Evolutionary conservation across 2,888 invertebrate species (phyloP), one percentile per base, ranked within the genome.

Genomic region (Nesidiocoris tenuis): DNA sequence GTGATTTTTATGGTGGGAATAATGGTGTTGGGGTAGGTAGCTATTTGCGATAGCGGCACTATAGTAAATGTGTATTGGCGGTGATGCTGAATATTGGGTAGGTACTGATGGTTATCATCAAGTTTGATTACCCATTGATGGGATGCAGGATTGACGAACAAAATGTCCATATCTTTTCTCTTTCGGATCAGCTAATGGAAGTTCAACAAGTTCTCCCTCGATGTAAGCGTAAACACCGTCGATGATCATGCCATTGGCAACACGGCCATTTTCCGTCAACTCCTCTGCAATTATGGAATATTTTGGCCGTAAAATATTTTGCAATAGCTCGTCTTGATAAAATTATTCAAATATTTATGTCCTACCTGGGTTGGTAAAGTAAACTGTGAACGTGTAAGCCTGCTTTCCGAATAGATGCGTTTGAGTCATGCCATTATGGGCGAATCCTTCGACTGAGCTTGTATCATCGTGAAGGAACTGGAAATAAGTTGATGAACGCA

Each of bases 141-240:
- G 76, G 68, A 78, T 78, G 56, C 78, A 79, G 5, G 65, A 75
- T 59, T 79, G 77, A 17, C 76, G 70, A 25, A 76, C 66, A 70
- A 78, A 79, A 7, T 66, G 65, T 7, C 67, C 59, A 18, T 56
- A 64, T 24, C 75, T 74, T 1, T 56, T 25, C 7, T 74, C 76
- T 61, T 77, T 76, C 17, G 78, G 78, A 39, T 78, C 78, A 22
- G 57, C 21, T 22, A 59, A 66, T 54, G 71, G 74, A 3, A 78
- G 9, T 18, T 76, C 39, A 5, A 71, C 66, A n/a, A 68, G 63
- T 3, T 71, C 22, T 2, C 76, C 77, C 17, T 76, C 39, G 21
- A 78, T 39, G 0, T 74, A 61, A 0, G 71, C 75, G 74, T 65
- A 78, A 3, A 78, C 61, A 1, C 76, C 77, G 55, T 78, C 78